Percentiles rank a stretch among this genome's conserved stretches.
phyloP scores from a whole-genome alignment of 2,888 invertebrate species.

The Marronus borbonicus region DNA sequence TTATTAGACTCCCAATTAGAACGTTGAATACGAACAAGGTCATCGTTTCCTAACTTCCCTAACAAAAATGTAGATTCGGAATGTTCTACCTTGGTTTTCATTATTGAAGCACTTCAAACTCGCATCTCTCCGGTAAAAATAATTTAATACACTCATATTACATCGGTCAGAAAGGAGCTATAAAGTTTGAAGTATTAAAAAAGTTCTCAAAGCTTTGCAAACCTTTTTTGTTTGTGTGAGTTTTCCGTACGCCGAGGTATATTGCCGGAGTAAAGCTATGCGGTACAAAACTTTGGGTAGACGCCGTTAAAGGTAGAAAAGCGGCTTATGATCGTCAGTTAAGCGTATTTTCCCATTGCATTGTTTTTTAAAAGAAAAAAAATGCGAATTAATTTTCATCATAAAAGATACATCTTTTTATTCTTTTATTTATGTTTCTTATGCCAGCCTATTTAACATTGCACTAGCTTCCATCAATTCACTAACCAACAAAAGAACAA shows the following conservation, averaged over 20 bases:
- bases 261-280: neutral
- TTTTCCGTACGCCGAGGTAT: neutral
- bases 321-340: too few species aligned
- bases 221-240: neutral
- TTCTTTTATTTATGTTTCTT: too few species aligned
- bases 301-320: neutral
- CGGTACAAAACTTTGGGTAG: neutral
- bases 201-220: neutral
- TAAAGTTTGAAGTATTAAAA: neutral
- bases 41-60: neutral
- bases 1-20: neutral
- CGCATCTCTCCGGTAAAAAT: neutral
- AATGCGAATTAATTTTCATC: too few species aligned
- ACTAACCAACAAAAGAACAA: too few species aligned
- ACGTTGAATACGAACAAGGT: neutral
- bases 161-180: neutral
- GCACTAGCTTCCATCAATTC: too few species aligned
- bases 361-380: too few species aligned
- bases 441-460: too few species aligned
- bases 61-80: neutral
- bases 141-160: conserved; percentile 5
- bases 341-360: too few species aligned
- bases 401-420: too few species aligned
- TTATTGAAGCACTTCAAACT: neutral
- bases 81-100: neutral